Percentiles rank a stretch among this genome's conserved stretches.
These are phyloP conservation scores for Eupsilia transversa DNA, from an alignment of 2,888 invertebrate species.

Conservation along the genomic window DNA sequence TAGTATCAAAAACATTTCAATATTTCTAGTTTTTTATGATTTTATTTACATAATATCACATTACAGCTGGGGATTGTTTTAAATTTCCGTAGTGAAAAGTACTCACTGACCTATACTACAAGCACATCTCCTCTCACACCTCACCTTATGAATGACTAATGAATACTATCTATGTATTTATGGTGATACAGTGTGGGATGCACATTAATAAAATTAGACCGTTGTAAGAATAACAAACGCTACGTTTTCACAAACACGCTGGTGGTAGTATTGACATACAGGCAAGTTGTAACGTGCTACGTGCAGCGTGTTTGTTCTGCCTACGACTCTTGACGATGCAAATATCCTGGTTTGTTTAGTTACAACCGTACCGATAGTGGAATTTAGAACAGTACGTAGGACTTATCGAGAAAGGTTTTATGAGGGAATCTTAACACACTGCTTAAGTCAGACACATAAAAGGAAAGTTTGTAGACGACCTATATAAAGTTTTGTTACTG, in stretches of 20 bases:
- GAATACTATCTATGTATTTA: no score
- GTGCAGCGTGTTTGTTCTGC: constrained; percentile 32
- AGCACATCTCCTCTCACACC: no score
- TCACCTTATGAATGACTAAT: background rate
- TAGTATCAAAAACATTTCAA: background rate
- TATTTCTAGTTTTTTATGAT: background rate
- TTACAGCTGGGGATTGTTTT: background rate
- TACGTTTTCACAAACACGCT: constrained; percentile 10
- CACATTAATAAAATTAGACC: background rate
- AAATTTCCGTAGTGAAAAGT: background rate
- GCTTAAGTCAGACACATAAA: no score
- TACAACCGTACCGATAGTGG: constrained; percentile 14
- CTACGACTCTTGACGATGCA: constrained; percentile 37
- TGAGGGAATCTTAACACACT: background rate
- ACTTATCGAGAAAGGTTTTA: background rate
- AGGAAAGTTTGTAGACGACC: no score
- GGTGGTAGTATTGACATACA: constrained; percentile 20
- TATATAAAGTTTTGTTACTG: background rate
- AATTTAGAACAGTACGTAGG: constrained; percentile 18
- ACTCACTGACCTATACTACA: background rate
- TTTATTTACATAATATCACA: background rate
- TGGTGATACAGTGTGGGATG: background rate
- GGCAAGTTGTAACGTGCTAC: constrained; percentile 15
- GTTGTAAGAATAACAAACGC: constrained; percentile 11
- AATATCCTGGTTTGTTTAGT: constrained; percentile 50